Conservation (phyloP, 2,113 vertebrate species). For the Alces alces region DNA sequence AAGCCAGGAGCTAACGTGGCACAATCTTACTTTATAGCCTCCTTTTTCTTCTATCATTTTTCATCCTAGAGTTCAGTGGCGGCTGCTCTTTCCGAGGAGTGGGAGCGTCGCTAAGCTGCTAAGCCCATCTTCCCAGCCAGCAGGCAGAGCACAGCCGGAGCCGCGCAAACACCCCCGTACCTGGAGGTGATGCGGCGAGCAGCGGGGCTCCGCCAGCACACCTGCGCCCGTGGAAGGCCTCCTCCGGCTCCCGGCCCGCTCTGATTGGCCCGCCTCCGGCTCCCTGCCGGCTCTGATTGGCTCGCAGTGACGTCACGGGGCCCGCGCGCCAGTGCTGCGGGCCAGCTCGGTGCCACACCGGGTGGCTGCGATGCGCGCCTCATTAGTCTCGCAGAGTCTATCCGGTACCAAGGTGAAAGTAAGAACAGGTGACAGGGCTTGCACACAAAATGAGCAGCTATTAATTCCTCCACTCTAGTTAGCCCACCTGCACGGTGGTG, state of each 20-base stretch:
- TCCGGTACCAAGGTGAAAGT: not conserved
- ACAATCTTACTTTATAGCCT: not conserved
- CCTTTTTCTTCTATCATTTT: not conserved
- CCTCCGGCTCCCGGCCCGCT: not conserved
- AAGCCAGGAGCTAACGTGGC: not conserved
- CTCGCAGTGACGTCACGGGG: not conserved
- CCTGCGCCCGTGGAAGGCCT: conserved; percentile 13
- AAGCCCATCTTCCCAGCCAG: not conserved
- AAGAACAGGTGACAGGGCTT: not conserved
- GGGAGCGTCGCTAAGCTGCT: rapidly evolving
- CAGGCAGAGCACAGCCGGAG: not conserved
- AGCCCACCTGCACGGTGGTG: too few species aligned
- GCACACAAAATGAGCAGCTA: not conserved
- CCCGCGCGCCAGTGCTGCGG: not conserved
- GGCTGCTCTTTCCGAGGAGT: not conserved
- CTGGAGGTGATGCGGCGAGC: not conserved
- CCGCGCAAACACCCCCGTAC: not conserved
- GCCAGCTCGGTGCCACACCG: not conserved
- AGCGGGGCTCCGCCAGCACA: not conserved
- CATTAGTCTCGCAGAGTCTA: not conserved
- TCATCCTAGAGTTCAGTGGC: not conserved
- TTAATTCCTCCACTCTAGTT: too few species aligned
- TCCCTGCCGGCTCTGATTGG: not conserved
- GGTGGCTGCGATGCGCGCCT: rapidly evolving
- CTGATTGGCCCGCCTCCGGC: not conserved